phyloP scores from a whole-genome alignment of 1,140 invertebrate genomes.

The Diorhabda sublineata region DNA sequence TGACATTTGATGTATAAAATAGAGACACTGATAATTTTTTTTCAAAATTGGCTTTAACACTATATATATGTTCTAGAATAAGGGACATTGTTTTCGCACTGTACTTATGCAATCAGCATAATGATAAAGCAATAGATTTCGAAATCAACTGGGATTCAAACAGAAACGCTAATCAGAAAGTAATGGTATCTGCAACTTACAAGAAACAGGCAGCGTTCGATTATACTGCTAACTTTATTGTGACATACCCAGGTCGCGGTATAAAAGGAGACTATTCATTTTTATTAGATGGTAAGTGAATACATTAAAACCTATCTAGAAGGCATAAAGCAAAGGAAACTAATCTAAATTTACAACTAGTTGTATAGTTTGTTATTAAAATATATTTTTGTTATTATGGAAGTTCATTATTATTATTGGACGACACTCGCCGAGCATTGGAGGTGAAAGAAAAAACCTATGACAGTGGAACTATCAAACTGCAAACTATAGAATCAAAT shows the following conservation, averaged over 20 bases:
- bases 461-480: too few species aligned
- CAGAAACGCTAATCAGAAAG: slow-evolving; percentile 68
- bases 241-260: slow-evolving; percentile 69
- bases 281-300: slow-evolving; percentile 49
- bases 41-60: background rate
- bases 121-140: slow-evolving; percentile 59
- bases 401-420: too few species aligned
- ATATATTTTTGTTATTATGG: too few species aligned
- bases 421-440: too few species aligned
- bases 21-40: slow-evolving; percentile 11
- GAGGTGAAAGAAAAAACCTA: too few species aligned
- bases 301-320: too few species aligned
- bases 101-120: slow-evolving; percentile 53
- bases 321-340: too few species aligned
- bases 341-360: too few species aligned
- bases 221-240: slow-evolving; percentile 55
- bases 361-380: too few species aligned
- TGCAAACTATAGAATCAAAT: too few species aligned
- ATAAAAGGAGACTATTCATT: slow-evolving; percentile 61
- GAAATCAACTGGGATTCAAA: slow-evolving; percentile 80
- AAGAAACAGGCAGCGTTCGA: slow-evolving; percentile 53
- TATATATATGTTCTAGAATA: slow-evolving; percentile 50
- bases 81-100: slow-evolving; percentile 67
- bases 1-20: slow-evolving; percentile 5
- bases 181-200: slow-evolving; percentile 54